Evolutionary conservation across 2,113 vertebrate species (phyloP).

Genomic region (Sebastes fasciatus): DNA sequence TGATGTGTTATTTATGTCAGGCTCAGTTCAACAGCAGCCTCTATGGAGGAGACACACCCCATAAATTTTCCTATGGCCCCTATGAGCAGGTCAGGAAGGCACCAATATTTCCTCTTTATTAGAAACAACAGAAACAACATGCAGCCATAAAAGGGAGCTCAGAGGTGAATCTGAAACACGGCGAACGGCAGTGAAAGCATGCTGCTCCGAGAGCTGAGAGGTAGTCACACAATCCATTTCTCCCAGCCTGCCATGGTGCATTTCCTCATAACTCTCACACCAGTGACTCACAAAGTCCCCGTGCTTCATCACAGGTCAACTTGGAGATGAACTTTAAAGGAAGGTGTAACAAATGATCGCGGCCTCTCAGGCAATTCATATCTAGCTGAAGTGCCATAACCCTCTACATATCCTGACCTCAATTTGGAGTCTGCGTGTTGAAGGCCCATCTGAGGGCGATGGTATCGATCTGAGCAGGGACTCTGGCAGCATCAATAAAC

Average conservation of each 20-base stretch:
- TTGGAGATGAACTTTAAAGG: slow-evolving; percentile 72
- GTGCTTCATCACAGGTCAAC: slow-evolving; percentile 78
- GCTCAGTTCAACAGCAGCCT: slow-evolving; percentile 67
- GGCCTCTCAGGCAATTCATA: slow-evolving; percentile 59
- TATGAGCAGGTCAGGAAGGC: slow-evolving; percentile 77
- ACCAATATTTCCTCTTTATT: slow-evolving; percentile 82
- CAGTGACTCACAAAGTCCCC: slow-evolving; percentile 51
- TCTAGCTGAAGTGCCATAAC: slow-evolving; percentile 70
- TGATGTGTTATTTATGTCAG: slow-evolving; percentile 73
- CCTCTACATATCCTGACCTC: slow-evolving; percentile 79
- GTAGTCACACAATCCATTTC: slow-evolving; percentile 73
- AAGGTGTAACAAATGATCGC: slow-evolving; percentile 72
- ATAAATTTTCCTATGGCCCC: slow-evolving; percentile 71
- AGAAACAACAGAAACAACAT: slow-evolving; percentile 74
- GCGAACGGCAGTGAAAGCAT: slow-evolving; percentile 37
- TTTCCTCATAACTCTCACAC: slow-evolving; percentile 62
- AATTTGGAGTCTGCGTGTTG: slow-evolving; percentile 73
- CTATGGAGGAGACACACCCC: slow-evolving; percentile 62
- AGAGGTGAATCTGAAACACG: slow-evolving; percentile 67
- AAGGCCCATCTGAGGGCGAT: slow-evolving; percentile 75
- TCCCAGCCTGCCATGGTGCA: slow-evolving; percentile 18
- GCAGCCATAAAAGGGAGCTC: slow-evolving; percentile 67
- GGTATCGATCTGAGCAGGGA: slow-evolving; percentile 78
- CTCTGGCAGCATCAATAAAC: slow-evolving; percentile 82
- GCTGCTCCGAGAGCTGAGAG: slow-evolving; percentile 53